Evolutionary conservation across 2,888 invertebrate genomes (phyloP), one percentile per base, ranked within the genome.

Genomic region (Drosophila anomalata): DNA sequence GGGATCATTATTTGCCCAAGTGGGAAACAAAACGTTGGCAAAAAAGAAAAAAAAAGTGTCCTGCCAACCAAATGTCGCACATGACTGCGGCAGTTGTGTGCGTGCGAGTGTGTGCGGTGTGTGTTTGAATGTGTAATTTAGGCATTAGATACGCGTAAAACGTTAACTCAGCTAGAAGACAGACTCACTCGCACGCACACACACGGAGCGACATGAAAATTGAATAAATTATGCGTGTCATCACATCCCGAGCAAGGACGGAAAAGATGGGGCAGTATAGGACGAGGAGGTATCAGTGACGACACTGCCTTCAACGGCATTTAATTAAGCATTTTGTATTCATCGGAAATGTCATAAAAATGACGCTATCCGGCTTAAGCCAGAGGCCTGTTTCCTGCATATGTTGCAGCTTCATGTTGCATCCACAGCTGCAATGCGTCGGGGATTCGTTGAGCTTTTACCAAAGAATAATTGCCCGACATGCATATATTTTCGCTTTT

Each of bases 291-390:
- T 29, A 29, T 29, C 20, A 53, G 52, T 75, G 70, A 59, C 47
- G 50, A 57, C 62, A 58, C 62, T 47, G 50, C 77, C 66, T 72
- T 74, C 76, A 77, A 74, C 66, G 78, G 73, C 86, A 83, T 89
- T 89, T 89, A 89, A 89, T 89, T 89, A 90, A 89, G 79, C 89
- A 89, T 90, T 88, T 89, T 90, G 81, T 89, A 89, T 90, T 90
- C 89, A 89, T 88, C 87, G 89, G 79, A 87, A 89, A 88, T 78
- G 78, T 77, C 88, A 84, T 90, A 83, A 87, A 82, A 83, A 85
- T 78, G 75, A 73, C 70, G 58, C 55, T 59, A 54, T 50, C 57
- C n/a, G 67, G 42, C 63, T 47, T 58, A 55, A 20, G 61, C 26
- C 53, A 53, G 39, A 51, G 2, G 12, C 9, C 29, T 9, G 8